A percentile compares a stretch with the other conserved stretches of the same genome.
Conservation (phyloP, 2,797 vertebrate species). For the Chromis chromis region DNA sequence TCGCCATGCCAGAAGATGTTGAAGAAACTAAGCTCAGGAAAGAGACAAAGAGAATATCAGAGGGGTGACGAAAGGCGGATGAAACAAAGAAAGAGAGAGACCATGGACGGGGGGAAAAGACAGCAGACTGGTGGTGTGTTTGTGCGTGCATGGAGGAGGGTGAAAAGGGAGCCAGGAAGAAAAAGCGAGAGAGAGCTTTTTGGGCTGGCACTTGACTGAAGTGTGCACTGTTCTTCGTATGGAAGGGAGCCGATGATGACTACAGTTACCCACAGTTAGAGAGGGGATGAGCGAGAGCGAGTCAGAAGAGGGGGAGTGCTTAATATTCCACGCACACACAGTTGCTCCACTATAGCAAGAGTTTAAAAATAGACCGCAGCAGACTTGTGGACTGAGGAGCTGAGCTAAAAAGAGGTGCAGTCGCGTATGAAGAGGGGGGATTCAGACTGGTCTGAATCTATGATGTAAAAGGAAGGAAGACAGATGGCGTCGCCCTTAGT, state of each 20-base stretch:
- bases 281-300: slow-evolving; percentile 44
- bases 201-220: slow-evolving; percentile 65
- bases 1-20: slow-evolving; percentile 18
- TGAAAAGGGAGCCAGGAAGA: slow-evolving; percentile 23
- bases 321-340: slow-evolving; percentile 77
- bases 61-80: slow-evolving; percentile 21
- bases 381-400: slow-evolving; percentile 65
- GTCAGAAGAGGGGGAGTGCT: slow-evolving; percentile 47
- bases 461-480: slow-evolving; percentile 6
- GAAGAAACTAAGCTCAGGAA: slow-evolving; percentile 29
- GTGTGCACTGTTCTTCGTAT: slow-evolving; percentile 51
- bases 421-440: slow-evolving; percentile 25
- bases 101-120: slow-evolving; percentile 2
- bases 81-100: slow-evolving; percentile 14
- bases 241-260: slow-evolving; percentile 60
- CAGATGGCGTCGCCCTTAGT: slow-evolving; percentile 4
- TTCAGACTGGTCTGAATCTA: slow-evolving; percentile 43
- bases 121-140: slow-evolving; percentile 18
- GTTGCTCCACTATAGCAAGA: slow-evolving; percentile 73
- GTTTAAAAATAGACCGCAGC: slow-evolving; percentile 79
- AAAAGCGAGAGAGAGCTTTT: slow-evolving; percentile 55
- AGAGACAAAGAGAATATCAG: slow-evolving; percentile 38
- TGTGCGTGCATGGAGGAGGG: slow-evolving; percentile 26
- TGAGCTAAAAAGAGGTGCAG: slow-evolving; percentile 57
- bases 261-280: slow-evolving; percentile 57